Evolutionary conservation across 2,113 vertebrate species (phyloP).

Genomic region (Illadopsis cleaveri): DNA sequence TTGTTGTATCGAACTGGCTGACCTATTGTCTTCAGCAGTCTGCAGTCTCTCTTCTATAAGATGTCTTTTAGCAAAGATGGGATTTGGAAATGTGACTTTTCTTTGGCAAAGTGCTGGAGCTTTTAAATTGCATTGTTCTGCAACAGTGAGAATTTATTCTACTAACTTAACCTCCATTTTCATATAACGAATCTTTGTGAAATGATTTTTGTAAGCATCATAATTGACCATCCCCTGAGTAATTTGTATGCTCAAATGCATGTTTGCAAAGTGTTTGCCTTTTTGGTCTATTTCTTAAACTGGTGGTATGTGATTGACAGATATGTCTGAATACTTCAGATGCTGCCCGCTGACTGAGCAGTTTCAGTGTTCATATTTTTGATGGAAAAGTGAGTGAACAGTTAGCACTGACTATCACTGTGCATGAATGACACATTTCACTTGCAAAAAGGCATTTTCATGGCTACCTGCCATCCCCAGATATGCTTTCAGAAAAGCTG

Average conservation of each 20-base stretch:
- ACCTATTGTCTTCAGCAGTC: neutral
- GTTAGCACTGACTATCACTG: neutral
- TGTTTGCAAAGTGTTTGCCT: neutral
- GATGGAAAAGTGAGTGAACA: neutral
- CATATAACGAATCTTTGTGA: neutral
- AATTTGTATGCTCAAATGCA: neutral
- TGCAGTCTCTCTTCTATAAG: neutral
- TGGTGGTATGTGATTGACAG: neutral
- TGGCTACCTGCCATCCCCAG: neutral
- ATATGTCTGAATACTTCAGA: neutral
- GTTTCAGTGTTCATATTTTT: neutral
- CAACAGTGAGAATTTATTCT: neutral
- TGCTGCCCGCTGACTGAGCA: neutral
- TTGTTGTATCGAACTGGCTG: neutral
- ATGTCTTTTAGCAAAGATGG: neutral
- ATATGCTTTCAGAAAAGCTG: neutral
- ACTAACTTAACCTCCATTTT: neutral
- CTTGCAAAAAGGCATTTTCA: conserved; percentile 15
- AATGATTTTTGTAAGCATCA: neutral
- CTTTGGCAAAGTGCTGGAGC: neutral
- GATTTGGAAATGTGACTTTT: neutral
- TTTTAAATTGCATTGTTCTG: neutral
- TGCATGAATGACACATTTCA: neutral
- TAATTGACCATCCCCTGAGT: neutral
- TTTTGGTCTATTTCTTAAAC: neutral